Base-by-base conservation (phyloP, 2,888 invertebrate genomes). In the Folsomia candida region DNA sequence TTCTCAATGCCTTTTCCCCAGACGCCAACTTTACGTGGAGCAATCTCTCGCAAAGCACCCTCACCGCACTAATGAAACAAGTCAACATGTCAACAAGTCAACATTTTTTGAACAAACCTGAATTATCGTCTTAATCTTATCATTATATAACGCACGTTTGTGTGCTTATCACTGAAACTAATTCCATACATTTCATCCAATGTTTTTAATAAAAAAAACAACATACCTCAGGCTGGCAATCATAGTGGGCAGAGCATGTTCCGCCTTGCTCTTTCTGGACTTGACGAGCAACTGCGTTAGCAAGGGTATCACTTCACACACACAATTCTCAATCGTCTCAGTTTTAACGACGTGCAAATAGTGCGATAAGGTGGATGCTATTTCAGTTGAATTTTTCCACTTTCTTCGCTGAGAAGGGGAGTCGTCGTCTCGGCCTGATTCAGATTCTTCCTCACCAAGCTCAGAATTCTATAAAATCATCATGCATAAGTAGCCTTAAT, bases 11-110 rank as follows among this genome's bases (percentile, higher is more conserved):
- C 14, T 70, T 70, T 47, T 64, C 63, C 26, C 63, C 63, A 47
- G 68, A 67, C 26, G 22, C 18, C 6, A 61, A 58, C 66, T 68
- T 70, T 62, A 70, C 68, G 37, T 62, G 61, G 20, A 66, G 29
- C 9, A 64, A 47, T 11, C 73, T 64, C 22, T 73, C 73, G 27
- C 73, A 73, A 1, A 73, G 67, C 1, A 73, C 73, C 2, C 73
- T 70, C 37, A 73, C 68, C 0, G 70, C 66, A 62, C 70, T n/a
- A n/a, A n/a, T n/a, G n/a, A n/a, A n/a, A n/a, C n/a, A n/a, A n/a
- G n/a, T n/a, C n/a, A n/a, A n/a, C n/a, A n/a, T n/a, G n/a, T n/a
- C n/a, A n/a, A n/a, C n/a, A n/a, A n/a, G n/a, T n/a, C n/a, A n/a
- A n/a, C n/a, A n/a, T n/a, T n/a, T n/a, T n/a, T n/a, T n/a, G n/a